phyloP scores from a whole-genome alignment of 2,113 vertebrate species.

The Psittacara wagleri region DNA sequence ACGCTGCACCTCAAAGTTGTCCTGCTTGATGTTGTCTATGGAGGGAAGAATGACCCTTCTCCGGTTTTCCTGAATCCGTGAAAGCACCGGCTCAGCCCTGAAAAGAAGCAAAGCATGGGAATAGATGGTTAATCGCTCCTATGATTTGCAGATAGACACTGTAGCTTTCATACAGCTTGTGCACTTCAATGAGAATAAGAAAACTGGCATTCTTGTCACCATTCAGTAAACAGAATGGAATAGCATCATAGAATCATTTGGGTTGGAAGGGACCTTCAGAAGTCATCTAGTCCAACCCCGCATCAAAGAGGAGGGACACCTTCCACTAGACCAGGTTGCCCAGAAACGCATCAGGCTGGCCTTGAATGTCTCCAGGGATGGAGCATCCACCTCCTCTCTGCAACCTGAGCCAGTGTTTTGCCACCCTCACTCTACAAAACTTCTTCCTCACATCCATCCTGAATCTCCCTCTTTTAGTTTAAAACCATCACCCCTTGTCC shows the following conservation, averaged over 20 bases:
- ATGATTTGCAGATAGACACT: neutral
- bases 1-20: slow-evolving; percentile 93
- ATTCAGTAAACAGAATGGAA: neutral
- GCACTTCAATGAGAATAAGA: neutral
- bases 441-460: neutral
- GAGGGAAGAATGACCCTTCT: slow-evolving; percentile 92
- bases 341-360: neutral
- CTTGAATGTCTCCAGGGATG: neutral
- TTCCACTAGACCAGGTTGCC: neutral
- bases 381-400: neutral
- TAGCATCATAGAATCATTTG: neutral
- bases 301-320: neutral
- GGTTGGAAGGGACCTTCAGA: neutral
- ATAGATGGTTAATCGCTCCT: neutral
- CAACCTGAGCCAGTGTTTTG: neutral
- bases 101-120: neutral
- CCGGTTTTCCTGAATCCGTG: slow-evolving; percentile 90
- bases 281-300: neutral
- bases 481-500: neutral
- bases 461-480: neutral
- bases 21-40: slow-evolving; percentile 97
- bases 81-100: slow-evolving; percentile 94
- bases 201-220: neutral
- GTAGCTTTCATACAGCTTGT: neutral
- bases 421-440: neutral